A percentile compares a stretch with the other conserved stretches of the same genome.
These are phyloP conservation scores for Tetragnatha versicolor DNA, from an alignment of 1,140 invertebrate species.

Conservation along the genomic window DNA sequence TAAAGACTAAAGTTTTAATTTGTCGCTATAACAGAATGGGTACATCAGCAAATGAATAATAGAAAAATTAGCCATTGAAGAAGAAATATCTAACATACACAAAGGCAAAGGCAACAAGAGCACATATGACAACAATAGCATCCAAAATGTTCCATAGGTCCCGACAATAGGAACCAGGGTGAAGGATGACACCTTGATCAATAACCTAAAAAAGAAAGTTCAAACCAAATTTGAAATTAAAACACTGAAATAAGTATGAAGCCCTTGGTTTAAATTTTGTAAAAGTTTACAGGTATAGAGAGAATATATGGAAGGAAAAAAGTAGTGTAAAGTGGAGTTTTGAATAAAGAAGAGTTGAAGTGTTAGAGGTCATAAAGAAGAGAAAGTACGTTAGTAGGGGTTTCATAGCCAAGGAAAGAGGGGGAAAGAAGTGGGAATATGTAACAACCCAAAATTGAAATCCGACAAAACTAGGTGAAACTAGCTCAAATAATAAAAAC, in stretches of 20 bases:
- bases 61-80: neutral
- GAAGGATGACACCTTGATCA: constrained; percentile 71
- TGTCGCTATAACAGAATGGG: neutral
- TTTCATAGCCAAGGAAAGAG: too few species aligned
- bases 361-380: too few species aligned
- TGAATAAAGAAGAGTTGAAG: too few species aligned
- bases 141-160: constrained; percentile 78
- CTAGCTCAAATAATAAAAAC: too few species aligned
- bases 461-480: too few species aligned
- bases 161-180: constrained; percentile 74
- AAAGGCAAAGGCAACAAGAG: constrained; percentile 74
- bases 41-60: neutral
- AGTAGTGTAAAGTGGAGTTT: too few species aligned
- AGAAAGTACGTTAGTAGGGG: too few species aligned
- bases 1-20: neutral
- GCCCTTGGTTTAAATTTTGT: too few species aligned
- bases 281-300: too few species aligned
- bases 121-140: constrained; percentile 75
- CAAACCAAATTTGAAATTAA: neutral
- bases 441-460: too few species aligned
- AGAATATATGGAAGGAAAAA: too few species aligned
- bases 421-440: too few species aligned
- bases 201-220: constrained; percentile 19
- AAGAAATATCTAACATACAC: constrained; percentile 66
- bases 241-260: neutral